These are phyloP conservation scores for Rhamnusium bicolor DNA, from an alignment of 2,888 invertebrate genomes.

Conservation along the genomic window DNA sequence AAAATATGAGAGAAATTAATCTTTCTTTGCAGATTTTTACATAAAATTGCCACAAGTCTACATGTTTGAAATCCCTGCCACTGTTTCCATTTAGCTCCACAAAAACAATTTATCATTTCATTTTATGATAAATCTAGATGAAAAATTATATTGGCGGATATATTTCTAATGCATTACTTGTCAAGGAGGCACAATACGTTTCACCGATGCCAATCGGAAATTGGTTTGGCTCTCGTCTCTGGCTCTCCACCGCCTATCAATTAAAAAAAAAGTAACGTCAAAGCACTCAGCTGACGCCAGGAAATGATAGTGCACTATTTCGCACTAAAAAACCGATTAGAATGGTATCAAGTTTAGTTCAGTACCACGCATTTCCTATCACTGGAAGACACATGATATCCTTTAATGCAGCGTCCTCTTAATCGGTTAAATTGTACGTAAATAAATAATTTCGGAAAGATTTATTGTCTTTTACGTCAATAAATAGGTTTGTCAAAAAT, in stretches of 20 bases:
- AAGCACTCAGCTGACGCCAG: constrained; percentile 40
- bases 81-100: background rate
- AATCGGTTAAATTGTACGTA: background rate
- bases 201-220: constrained; percentile 20
- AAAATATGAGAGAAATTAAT: background rate
- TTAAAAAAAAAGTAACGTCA: constrained; percentile 30
- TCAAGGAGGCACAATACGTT: constrained; percentile 20
- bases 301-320: constrained; percentile 37
- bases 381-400: constrained; percentile 33
- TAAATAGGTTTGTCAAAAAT: too few species aligned
- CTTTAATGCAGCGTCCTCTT: constrained; percentile 12
- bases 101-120: background rate
- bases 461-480: background rate
- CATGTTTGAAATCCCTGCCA: background rate
- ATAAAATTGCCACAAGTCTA: background rate
- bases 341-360: constrained; percentile 38
- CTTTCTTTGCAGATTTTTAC: background rate
- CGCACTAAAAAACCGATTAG: constrained; percentile 31
- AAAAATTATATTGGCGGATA: background rate
- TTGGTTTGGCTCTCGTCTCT: constrained; percentile 12
- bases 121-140: constrained; percentile 4
- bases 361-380: constrained; percentile 53
- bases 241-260: background rate
- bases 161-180: constrained; percentile 6
- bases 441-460: background rate